phyloP scores from a whole-genome alignment of 2,888 invertebrate species.

The Leptothorax acervorum region DNA sequence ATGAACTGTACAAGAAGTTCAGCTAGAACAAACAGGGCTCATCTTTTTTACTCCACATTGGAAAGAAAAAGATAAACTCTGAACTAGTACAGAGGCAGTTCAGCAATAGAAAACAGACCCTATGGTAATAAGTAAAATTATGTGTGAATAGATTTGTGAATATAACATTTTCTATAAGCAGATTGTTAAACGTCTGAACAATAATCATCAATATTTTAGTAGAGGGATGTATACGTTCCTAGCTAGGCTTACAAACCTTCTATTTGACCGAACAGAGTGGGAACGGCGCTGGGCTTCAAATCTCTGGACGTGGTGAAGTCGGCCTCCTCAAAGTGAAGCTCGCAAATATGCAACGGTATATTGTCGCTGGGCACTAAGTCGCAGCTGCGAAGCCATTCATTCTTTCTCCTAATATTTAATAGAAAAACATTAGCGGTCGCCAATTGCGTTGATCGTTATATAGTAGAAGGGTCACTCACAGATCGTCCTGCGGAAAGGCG shows the following conservation, averaged over 20 bases:
- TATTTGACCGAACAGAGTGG: conserved; percentile 69
- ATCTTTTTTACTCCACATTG: too few species aligned
- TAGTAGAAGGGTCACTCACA: conserved; percentile 61
- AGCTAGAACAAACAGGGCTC: too few species aligned
- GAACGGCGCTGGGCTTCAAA: conserved; percentile 66
- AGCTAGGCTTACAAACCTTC: conserved; percentile 61
- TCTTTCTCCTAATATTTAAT: conserved; percentile 61
- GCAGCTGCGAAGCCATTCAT: conserved; percentile 71
- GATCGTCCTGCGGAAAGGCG: conserved; percentile 68
- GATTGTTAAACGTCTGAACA: not conserved
- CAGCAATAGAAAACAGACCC: too few species aligned
- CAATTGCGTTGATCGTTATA: not conserved
- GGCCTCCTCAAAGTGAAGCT: conserved; percentile 74
- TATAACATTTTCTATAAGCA: not conserved
- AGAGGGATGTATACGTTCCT: not conserved
- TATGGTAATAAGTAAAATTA: too few species aligned
- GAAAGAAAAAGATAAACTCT: too few species aligned
- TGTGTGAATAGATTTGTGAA: not conserved
- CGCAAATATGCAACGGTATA: conserved; percentile 63
- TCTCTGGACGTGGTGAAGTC: conserved; percentile 58
- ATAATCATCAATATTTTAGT: not conserved
- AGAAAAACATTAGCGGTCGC: not conserved
- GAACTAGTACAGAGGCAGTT: too few species aligned
- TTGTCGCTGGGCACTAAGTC: conserved; percentile 28
- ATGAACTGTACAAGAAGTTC: too few species aligned